Evolutionary conservation across 1,140 invertebrate genomes (phyloP).

Genomic region (Drosophila carrolli): DNA sequence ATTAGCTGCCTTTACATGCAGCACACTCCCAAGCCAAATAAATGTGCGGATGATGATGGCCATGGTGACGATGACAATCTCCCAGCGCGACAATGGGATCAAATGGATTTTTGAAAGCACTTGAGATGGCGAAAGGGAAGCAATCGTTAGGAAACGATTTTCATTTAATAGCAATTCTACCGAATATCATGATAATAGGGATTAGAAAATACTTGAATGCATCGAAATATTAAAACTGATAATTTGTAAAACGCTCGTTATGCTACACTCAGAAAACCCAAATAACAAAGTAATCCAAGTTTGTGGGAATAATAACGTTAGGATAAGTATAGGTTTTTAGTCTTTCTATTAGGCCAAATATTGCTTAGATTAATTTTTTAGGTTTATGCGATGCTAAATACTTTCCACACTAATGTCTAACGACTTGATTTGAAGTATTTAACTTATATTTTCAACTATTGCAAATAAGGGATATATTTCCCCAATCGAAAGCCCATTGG

Average conservation of each 20-base stretch:
- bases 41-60: constrained; percentile 48
- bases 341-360: too few relatives aligned
- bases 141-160: background rate
- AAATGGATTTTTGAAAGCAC: constrained; percentile 6
- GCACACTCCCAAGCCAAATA: constrained; percentile 44
- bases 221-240: too few relatives aligned
- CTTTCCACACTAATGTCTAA: too few relatives aligned
- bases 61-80: constrained; percentile 56
- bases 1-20: constrained; percentile 77
- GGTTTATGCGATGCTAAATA: too few relatives aligned
- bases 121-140: background rate
- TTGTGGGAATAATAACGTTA: too few relatives aligned
- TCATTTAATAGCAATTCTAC: background rate
- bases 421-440: too few relatives aligned
- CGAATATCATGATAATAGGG: background rate
- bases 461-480: background rate
- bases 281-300: too few relatives aligned
- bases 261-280: too few relatives aligned
- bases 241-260: too few relatives aligned
- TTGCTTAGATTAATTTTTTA: too few relatives aligned
- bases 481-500: constrained; percentile 15
- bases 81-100: constrained; percentile 42
- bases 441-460: background rate
- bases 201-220: background rate
- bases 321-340: too few relatives aligned